A percentile compares a stretch with the other conserved stretches of the same genome.
These are phyloP conservation scores for Epinephelus cyanopodus DNA, from an alignment of 2,113 vertebrate species.

Conservation along the genomic window DNA sequence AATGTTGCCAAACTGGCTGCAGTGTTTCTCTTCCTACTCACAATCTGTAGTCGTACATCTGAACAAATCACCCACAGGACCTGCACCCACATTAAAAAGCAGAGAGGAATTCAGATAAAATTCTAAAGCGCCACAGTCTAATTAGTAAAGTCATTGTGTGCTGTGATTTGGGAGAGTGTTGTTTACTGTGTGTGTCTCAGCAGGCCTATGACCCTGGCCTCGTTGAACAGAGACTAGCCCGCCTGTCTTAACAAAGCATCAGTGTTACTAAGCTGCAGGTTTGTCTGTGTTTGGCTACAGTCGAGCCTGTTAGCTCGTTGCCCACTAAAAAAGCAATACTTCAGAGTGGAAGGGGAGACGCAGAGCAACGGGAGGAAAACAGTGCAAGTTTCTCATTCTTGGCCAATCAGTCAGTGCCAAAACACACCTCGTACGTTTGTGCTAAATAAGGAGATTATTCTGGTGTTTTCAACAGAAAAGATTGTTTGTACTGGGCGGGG, in stretches of 20 bases:
- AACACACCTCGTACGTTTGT: background rate
- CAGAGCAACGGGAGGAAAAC: no score
- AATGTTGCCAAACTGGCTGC: background rate
- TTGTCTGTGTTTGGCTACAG: background rate
- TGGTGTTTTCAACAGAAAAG: background rate
- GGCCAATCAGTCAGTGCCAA: background rate
- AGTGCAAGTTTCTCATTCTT: background rate
- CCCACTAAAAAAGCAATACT: background rate
- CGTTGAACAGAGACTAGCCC: background rate
- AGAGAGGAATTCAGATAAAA: slow-evolving; percentile 3
- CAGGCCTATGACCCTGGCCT: background rate
- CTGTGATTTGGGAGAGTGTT: background rate
- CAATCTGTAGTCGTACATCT: background rate
- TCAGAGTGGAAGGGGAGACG: background rate
- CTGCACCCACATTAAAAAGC: slow-evolving; percentile 1
- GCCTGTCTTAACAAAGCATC: slow-evolving; percentile 1
- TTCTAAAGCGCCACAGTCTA: background rate
- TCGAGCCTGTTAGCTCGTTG: background rate
- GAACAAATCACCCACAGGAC: slow-evolving; percentile 15
- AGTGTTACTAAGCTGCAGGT: slow-evolving; percentile 14
- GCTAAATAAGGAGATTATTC: background rate
- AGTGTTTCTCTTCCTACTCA: background rate
- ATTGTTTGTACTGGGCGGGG: background rate
- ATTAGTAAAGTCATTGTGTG: slow-evolving; percentile 3
- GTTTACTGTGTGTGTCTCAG: slow-evolving; percentile 10